Conservation (phyloP, 2,797 vertebrate genomes). For the Neoniphon sammara region DNA sequence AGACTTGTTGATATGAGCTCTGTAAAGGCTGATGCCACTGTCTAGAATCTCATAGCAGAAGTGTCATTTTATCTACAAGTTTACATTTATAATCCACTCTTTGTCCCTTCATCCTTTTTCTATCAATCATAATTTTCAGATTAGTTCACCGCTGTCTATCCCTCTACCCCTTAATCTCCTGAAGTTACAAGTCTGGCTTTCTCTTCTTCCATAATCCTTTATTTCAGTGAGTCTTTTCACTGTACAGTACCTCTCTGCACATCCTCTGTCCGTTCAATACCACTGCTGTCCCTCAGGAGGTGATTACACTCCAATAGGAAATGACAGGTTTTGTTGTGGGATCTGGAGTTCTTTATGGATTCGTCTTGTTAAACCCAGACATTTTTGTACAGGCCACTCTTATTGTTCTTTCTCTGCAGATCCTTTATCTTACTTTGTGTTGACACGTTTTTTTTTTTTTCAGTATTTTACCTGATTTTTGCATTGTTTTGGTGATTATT, state of each 20-base stretch:
- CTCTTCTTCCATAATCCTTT: background rate
- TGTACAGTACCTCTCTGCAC: conserved; percentile 1
- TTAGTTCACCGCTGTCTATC: background rate
- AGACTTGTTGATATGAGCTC: background rate
- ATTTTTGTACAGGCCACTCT: conserved; percentile 15
- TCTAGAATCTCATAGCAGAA: background rate
- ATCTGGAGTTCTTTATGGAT: conserved; percentile 26
- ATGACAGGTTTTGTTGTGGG: conserved; percentile 31
- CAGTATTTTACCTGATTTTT: background rate
- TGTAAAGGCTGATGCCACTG: no score
- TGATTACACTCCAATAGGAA: conserved; percentile 46
- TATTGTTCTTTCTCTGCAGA: background rate
- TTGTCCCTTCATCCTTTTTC: background rate
- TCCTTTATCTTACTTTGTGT: conserved; percentile 3
- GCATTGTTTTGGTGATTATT: background rate
- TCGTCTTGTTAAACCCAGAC: conserved; percentile 14
- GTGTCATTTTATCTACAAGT: background rate
- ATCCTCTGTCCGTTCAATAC: background rate
- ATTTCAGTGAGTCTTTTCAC: background rate
- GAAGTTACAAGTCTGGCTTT: conserved; percentile 19
- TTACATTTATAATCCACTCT: conserved; percentile 14
- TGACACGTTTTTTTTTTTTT: background rate
- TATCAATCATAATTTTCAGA: conserved; percentile 6
- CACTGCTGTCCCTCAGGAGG: conserved; percentile 40
- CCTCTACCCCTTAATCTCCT: background rate